Base-by-base conservation (phyloP, 1,140 invertebrate genomes). In the Asobara japonica region DNA sequence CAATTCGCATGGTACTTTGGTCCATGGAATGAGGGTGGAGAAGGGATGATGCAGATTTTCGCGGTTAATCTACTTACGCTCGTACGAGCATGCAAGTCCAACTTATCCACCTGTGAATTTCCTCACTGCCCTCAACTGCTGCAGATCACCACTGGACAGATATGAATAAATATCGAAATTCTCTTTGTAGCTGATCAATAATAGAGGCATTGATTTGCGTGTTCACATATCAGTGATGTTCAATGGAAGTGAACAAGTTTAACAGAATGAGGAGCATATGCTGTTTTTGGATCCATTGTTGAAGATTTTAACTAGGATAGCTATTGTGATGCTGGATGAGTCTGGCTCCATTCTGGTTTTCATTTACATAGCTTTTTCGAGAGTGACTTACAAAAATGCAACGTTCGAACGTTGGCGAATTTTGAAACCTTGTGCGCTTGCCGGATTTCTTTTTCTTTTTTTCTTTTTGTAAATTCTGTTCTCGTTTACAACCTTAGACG, bases 51-150 rank as follows among this genome's bases (percentile, higher is more conserved):
- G 51, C 6, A 56, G 22, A 45, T 45, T 45, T 38, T 8, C 56
- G 67, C 27, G 67, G 67, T 69, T 69, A 69, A 69, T 69, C 67
- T 69, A 69, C 67, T 69, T 69, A 69, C 56, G 67, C 67, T 69
- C 67, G 56, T 25, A 69, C 41, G 51, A 69, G 48, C 67, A 69
- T 27, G 60, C 30, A 60, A 48, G 56, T 69, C 20, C 29, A 33
- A 68, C 18, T 45, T n/a, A 68, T 36, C 22, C 51, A 61, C n/a
- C 67, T 33, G 51, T 61, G 30, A 69, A 69, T 61, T 69, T 69
- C 27, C 41, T 45, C n/a, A 7, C 2, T 45, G 41, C 8, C 27
- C 30, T 5, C 41, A 4, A 18, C 56, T 36, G 20, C 6, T 56
- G 11, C 22, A 56, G 51, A 56, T 56, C 51, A 27, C 22, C 51